Base-by-base conservation (phyloP, 2,797 vertebrate genomes). In the Odontamblyopus rebecca region DNA sequence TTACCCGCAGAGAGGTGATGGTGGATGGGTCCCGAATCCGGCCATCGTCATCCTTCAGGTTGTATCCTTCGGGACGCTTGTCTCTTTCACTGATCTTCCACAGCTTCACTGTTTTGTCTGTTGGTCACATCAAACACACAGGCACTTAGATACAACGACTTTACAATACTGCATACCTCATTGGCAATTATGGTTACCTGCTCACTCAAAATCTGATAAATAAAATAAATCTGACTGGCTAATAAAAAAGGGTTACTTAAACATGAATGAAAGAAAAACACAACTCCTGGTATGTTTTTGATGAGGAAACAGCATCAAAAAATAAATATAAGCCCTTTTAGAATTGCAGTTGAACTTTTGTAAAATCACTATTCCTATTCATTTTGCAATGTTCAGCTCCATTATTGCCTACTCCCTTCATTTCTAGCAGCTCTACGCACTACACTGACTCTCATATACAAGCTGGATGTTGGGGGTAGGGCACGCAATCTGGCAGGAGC, bases 1-100 rank as follows among this genome's bases (percentile, higher is more conserved):
- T 95, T 89, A 99, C 98, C 94, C 97, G 93, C 15, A 99, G 91
- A 19, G 95, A 89, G 1, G 97, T 98, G 92, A 99, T 98, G 90
- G 97, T 98, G 74, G 95, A 91, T 19, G 98, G 98, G 85, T 99
- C 96, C 85, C 96, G 94, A 69, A 98, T 95, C 29, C 96, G 95
- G 75, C 98, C 98, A 0, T 99, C 97, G 69, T 99, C 97, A 84
- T 99, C 97, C 89, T 99, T 99, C 73, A 99, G 94, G 86, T 99
- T 99, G 92, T 99, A 99, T 68, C 98, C 98, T 85, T 98, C 97
- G 0, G 97, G 97, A 69, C 97, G 94, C 89, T 98, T 99, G 91
- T 99, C 98, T 69, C 97, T 86, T 88, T 99, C 98, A 44, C 98
- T 98, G 89, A 99, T 97, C 89, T 99, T 99, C 98, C 98, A 99